Base-by-base conservation (phyloP, 2,888 invertebrate genomes). In the Agrotis segetum region DNA sequence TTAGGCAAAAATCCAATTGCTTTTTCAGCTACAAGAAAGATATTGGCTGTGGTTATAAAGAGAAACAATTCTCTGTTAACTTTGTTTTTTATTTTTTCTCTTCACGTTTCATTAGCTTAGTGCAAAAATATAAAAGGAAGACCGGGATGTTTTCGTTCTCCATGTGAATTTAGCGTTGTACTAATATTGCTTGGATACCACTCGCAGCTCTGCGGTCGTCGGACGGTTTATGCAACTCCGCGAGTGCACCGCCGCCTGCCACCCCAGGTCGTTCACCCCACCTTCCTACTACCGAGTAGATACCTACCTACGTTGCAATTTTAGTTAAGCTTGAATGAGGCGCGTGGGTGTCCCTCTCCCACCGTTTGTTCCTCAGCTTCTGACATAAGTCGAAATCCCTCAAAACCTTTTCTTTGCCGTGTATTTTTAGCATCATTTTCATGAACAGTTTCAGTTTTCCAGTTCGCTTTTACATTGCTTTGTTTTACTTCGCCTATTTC, bases 161-260 rank as follows among this genome's bases (percentile, higher is more conserved):
- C 73, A 76, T 81, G 69, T 69, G 69, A 77, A 71, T 79, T 77
- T 79, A 66, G 79, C 74, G 63, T 77, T 75, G 72, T 72, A 71
- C 83, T 74, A 85, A 86, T 84, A 82, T 88, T 83, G 84, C 85
- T 78, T 87, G 87, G 82, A 87, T 88, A 85, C 80, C 84, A 85
- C 86, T 82, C 81, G 75, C 76, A 86, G 84, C 73, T 88, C 71
- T 85, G 87, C 89, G 92, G 91, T 93, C 90, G 89, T 89, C 83
- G 90, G 87, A 89, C 91, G 90, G 90, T 91, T 94, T 92, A 92
- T 92, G 92, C 92, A 92, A 91, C 88, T 85, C 81, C 82, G 89
- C 87, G 88, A 91, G 88, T 91, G 90, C 90, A 91, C 90, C 66
- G 59, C 88, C 85, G 81, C 88, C 88, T 88, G 88, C 91, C 89